Percentiles rank a stretch among this genome's conserved stretches.
These are phyloP conservation scores for Rhopalosiphum maidis DNA, from an alignment of 1,140 invertebrate species.

Conservation along the genomic window DNA sequence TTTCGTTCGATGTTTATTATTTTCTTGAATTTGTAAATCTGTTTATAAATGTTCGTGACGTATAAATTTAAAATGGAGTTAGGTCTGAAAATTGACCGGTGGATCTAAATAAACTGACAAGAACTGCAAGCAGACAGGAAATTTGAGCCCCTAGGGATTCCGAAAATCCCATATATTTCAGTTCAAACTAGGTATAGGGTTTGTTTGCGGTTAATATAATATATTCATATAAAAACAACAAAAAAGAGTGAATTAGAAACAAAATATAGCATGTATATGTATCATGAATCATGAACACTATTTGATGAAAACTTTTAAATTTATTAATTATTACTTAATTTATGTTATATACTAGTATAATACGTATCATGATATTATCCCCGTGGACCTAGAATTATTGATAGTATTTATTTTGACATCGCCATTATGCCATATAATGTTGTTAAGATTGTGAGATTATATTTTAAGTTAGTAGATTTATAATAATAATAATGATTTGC, in stretches of 20 bases:
- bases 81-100: slow-evolving; percentile 2
- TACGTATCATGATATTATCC: background rate
- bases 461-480: background rate
- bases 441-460: background rate
- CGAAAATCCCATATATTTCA: slow-evolving; percentile 3
- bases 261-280: background rate
- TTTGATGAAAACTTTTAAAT: background rate
- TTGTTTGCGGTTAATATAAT: background rate
- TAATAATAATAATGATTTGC: background rate
- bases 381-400: background rate
- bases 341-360: background rate
- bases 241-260: background rate
- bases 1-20: background rate
- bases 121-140: background rate
- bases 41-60: background rate
- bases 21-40: background rate
- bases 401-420: background rate
- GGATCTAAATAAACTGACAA: background rate
- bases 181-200: background rate
- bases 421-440: background rate
- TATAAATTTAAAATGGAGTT: background rate
- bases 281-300: background rate
- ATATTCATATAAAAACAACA: background rate
- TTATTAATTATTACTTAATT: background rate
- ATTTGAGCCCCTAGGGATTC: background rate